phyloP scores from a whole-genome alignment of 2,113 vertebrate genomes.

The Seriola dumerili region DNA sequence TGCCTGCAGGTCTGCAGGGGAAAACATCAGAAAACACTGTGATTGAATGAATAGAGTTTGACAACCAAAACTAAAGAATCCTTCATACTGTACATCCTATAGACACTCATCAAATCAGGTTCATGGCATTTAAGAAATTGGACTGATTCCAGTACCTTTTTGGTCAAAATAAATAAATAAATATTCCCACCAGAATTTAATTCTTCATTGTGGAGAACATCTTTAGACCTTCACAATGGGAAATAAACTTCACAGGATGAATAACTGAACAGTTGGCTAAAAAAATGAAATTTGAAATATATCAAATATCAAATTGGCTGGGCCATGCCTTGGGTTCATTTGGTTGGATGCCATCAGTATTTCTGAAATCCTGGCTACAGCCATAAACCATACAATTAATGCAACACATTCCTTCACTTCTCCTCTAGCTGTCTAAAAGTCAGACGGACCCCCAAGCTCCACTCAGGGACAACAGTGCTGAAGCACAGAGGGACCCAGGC shows the following conservation, averaged over 20 bases:
- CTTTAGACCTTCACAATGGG: neutral
- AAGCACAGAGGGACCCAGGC: conserved; percentile 77
- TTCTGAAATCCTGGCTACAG: neutral
- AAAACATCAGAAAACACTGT: neutral
- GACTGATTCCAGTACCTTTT: neutral
- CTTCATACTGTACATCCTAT: neutral
- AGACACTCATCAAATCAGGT: too few relatives aligned
- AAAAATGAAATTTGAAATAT: neutral
- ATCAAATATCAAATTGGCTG: neutral
- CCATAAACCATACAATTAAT: neutral
- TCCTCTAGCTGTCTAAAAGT: conserved; percentile 68
- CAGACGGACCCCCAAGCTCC: neutral
- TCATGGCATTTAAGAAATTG: neutral
- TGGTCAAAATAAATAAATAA: neutral
- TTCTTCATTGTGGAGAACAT: neutral
- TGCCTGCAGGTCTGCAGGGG: neutral
- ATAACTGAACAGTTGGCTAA: neutral
- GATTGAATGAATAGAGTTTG: neutral
- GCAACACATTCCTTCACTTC: neutral
- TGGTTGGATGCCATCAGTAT: neutral
- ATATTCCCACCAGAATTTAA: neutral
- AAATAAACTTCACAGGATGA: neutral
- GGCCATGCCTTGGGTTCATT: neutral
- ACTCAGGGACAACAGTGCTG: conserved; percentile 4
- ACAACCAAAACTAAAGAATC: neutral